Conservation (phyloP, 2,113 vertebrate genomes). For the Sorex fumeus region DNA sequence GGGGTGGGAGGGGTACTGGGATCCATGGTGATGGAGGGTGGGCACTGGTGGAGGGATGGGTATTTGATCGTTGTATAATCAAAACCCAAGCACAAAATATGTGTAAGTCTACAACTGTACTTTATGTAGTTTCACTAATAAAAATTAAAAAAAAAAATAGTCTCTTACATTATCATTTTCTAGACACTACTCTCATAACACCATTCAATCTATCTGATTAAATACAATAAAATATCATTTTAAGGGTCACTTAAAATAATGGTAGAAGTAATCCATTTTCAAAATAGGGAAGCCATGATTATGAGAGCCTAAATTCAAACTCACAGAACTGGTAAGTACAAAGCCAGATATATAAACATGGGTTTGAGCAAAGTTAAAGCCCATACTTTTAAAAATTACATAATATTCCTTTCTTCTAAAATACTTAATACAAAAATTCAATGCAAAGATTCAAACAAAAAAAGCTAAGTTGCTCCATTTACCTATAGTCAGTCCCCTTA, state of each 20-base stretch:
- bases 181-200: slow-evolving; percentile 31
- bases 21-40: no score
- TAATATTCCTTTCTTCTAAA: slow-evolving; percentile 12
- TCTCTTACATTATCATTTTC: background rate
- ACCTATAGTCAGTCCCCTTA: background rate
- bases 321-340: slow-evolving; percentile 9
- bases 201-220: slow-evolving; percentile 6
- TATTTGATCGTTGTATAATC: no score
- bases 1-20: no score
- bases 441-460: slow-evolving; percentile 8
- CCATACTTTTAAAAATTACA: background rate
- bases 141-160: slow-evolving; percentile 50
- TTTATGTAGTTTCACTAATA: no score
- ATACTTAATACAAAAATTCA: background rate
- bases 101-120: no score
- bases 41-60: no score
- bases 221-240: background rate
- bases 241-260: background rate
- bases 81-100: no score
- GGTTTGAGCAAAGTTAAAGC: background rate
- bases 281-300: background rate
- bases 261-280: background rate
- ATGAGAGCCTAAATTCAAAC: slow-evolving; percentile 1
- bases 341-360: slow-evolving; percentile 32
- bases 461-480: background rate